Evolutionary conservation across 2,113 vertebrate genomes (phyloP).

Genomic region (Plecotus auritus): DNA sequence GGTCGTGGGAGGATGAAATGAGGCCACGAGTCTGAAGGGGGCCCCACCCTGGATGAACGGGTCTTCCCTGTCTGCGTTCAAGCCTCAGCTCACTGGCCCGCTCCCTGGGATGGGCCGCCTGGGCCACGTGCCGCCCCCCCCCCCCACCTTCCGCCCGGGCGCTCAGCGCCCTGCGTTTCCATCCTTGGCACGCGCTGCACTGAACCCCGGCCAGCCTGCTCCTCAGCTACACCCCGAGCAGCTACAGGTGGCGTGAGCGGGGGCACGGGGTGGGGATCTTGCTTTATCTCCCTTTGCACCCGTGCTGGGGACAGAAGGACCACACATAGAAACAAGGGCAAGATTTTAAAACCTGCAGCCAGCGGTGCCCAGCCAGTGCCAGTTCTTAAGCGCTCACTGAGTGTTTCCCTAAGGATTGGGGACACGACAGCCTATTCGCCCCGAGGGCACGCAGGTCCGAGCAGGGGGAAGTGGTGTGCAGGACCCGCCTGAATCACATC

Average conservation of each 20-base stretch:
- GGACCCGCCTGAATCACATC: rapidly evolving
- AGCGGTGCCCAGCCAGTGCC: not conserved
- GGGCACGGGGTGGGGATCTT: rapidly evolving
- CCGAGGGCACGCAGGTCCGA: no score
- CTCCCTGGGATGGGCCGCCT: not conserved
- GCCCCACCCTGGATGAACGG: not conserved
- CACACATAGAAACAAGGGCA: not conserved
- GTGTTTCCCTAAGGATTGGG: not conserved
- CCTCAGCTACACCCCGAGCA: not conserved
- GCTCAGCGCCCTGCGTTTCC: rapidly evolving
- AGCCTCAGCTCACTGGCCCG: not conserved
- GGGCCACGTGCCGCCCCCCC: rapidly evolving
- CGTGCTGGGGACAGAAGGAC: not conserved
- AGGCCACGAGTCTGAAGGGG: not conserved
- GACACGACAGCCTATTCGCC: not conserved
- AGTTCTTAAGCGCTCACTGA: not conserved
- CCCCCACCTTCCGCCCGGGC: not conserved
- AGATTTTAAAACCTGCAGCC: not conserved
- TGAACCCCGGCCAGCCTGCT: not conserved
- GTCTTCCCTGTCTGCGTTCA: not conserved
- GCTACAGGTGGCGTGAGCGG: not conserved
- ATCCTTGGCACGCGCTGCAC: not conserved
- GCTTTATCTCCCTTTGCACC: not conserved
- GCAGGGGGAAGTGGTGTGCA: rapidly evolving
- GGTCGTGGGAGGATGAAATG: not conserved